These are phyloP conservation scores for Temnothorax ravouxi DNA, from an alignment of 2,888 invertebrate species.

Conservation along the genomic window DNA sequence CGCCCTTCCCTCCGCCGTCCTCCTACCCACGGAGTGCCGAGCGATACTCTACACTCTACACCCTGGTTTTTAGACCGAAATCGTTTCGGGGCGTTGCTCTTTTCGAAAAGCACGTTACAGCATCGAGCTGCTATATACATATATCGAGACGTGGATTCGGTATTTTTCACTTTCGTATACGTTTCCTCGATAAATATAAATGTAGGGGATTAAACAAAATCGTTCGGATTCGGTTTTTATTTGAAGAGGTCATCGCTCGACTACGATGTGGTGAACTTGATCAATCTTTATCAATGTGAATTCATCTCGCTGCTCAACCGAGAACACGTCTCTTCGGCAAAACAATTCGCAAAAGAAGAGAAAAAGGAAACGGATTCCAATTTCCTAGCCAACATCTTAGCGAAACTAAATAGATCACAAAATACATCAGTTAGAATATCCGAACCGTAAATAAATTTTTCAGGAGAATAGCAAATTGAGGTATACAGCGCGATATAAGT, in stretches of 20 bases:
- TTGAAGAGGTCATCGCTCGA: background rate
- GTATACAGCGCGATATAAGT: background rate
- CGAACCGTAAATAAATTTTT: background rate
- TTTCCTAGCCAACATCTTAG: background rate
- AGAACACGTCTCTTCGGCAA: background rate
- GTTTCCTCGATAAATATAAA: background rate
- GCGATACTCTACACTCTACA: slow-evolving; percentile 3
- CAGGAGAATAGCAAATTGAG: background rate
- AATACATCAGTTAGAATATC: background rate
- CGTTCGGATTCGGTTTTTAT: background rate
- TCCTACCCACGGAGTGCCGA: slow-evolving; percentile 25
- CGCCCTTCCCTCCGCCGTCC: slow-evolving; percentile 40
- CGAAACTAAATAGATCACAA: background rate
- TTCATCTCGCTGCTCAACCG: background rate
- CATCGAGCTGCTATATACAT: background rate
- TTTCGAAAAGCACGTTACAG: slow-evolving; percentile 5
- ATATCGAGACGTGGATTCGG: background rate
- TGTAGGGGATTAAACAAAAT: background rate
- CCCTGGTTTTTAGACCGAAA: slow-evolving; percentile 15
- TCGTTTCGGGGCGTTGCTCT: slow-evolving; percentile 22
- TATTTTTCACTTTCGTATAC: slow-evolving; percentile 4
- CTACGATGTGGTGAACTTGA: background rate
- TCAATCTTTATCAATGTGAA: background rate
- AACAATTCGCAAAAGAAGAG: background rate
- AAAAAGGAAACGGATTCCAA: background rate